Evolutionary conservation across 1,140 invertebrate genomes (phyloP).

Genomic region (Phthorimaea operculella): DNA sequence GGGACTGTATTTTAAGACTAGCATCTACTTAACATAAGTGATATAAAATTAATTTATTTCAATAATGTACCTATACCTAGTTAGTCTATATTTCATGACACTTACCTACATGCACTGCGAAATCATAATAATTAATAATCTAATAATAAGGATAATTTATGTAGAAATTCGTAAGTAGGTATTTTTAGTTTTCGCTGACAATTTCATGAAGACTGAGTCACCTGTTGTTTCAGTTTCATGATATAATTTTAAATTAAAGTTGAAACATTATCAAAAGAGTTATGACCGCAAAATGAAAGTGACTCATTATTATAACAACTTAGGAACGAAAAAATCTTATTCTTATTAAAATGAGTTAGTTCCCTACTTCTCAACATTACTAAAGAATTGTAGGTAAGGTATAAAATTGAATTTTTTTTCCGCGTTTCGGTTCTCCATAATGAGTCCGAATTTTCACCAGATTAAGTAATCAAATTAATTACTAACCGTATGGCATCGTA

Average conservation of each 20-base stretch:
- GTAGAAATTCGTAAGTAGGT: neutral
- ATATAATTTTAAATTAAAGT: neutral
- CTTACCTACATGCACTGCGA: neutral
- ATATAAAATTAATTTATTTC: neutral
- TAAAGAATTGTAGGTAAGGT: too few species aligned
- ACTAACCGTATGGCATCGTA: too few species aligned
- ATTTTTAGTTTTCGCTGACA: neutral
- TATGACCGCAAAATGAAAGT: too few species aligned
- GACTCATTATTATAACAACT: too few species aligned
- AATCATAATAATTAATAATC: neutral
- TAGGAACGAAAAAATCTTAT: too few species aligned
- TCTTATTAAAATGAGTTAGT: too few species aligned
- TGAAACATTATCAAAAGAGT: neutral
- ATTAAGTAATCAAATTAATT: too few species aligned
- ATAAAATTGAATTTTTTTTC: too few species aligned
- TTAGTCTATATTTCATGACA: slow-evolving; percentile 1
- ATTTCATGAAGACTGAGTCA: slow-evolving; percentile 18
- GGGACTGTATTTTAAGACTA: slow-evolving; percentile 6
- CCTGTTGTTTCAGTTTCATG: neutral
- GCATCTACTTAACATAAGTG: neutral
- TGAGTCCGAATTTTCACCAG: too few species aligned
- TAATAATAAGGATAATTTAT: neutral
- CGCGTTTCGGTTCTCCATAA: too few species aligned
- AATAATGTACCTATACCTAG: neutral
- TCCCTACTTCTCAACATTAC: too few species aligned